A percentile compares a stretch with the other conserved stretches of the same genome.
These are phyloP conservation scores for Adela reaumurella DNA, from an alignment of 2,888 invertebrate species.

Conservation along the genomic window DNA sequence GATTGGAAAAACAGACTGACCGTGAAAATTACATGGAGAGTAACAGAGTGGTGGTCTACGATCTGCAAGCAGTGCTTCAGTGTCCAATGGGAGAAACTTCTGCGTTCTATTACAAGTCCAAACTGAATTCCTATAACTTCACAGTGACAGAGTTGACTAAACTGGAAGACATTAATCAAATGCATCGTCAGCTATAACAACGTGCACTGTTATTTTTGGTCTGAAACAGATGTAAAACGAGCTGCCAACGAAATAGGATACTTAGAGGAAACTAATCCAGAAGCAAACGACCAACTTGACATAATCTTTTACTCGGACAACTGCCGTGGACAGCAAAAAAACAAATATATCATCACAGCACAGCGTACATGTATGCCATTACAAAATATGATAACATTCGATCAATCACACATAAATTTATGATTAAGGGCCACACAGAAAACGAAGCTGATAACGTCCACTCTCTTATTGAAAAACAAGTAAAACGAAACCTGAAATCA, in stretches of 20 bases:
- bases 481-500: conserved; percentile 17
- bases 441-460: conserved; percentile 23
- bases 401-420: conserved; percentile 19
- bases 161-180: not conserved
- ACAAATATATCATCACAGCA: conserved; percentile 15
- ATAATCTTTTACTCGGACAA: conserved; percentile 20
- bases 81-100: conserved; percentile 13
- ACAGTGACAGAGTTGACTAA: conserved; percentile 15
- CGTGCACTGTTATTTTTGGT: conserved; percentile 17
- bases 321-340: conserved; percentile 19
- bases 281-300: conserved; percentile 8
- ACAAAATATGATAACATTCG: conserved; percentile 11
- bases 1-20: conserved; percentile 5
- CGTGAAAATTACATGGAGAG: conserved; percentile 6
- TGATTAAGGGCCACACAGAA: conserved; percentile 21
- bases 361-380: conserved; percentile 13
- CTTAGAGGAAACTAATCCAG: conserved; percentile 7
- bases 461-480: conserved; percentile 19
- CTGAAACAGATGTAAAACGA: conserved; percentile 18
- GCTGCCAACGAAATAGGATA: conserved; percentile 15
- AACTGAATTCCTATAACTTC: conserved; percentile 16
- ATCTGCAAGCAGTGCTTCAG: conserved; percentile 13
- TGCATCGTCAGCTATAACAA: not conserved
- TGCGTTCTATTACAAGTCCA: conserved; percentile 14
- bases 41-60: conserved; percentile 12